These are phyloP conservation scores for Triplophysa yarkandensis DNA, from an alignment of 2,797 vertebrate genomes.

Conservation along the genomic window DNA sequence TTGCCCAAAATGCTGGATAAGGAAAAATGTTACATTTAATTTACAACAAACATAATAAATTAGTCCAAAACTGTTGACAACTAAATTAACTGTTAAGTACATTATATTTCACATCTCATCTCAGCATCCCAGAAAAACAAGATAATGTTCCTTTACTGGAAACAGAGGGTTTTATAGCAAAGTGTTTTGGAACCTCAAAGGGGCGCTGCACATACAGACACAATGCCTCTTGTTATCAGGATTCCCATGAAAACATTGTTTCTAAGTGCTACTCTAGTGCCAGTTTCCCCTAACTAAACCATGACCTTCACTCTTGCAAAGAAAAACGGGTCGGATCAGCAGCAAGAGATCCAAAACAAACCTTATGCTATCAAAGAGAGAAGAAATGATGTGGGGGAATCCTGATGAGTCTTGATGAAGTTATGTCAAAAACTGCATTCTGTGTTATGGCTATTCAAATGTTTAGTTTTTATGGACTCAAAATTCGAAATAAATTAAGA, in stretches of 20 bases:
- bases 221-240: background rate
- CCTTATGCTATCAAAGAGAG: too few species aligned
- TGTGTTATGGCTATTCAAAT: too few species aligned
- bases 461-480: too few species aligned
- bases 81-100: constrained; percentile 54
- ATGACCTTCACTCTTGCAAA: constrained; percentile 2
- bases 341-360: constrained; percentile 7
- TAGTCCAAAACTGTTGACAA: constrained; percentile 57
- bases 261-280: constrained; percentile 18
- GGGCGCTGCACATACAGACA: constrained; percentile 33
- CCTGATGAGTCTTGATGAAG: too few species aligned
- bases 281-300: constrained; percentile 12
- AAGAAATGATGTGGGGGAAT: too few species aligned
- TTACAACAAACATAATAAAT: constrained; percentile 69
- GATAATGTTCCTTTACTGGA: constrained; percentile 32
- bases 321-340: constrained; percentile 9
- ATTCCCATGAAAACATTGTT: background rate
- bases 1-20: constrained; percentile 22
- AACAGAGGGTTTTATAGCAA: constrained; percentile 31
- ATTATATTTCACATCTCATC: constrained; percentile 64
- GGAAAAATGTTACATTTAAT: constrained; percentile 55
- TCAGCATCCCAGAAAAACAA: constrained; percentile 38
- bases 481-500: too few species aligned
- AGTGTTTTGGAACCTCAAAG: constrained; percentile 7
- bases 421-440: too few species aligned